Base-by-base conservation (phyloP, 2,797 vertebrate species). In the Margarornis squamiger region DNA sequence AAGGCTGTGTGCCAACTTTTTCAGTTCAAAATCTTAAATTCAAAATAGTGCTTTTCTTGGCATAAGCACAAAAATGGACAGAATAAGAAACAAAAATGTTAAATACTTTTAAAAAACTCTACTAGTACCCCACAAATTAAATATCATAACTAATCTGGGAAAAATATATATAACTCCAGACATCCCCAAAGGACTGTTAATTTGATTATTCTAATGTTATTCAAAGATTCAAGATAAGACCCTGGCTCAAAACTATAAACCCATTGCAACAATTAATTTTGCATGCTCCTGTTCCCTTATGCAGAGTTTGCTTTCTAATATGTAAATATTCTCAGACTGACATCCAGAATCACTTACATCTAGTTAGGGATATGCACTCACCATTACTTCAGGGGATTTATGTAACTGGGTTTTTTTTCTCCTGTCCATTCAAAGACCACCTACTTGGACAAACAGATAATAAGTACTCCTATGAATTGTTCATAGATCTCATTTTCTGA, bases 351-450 rank as follows among this genome's bases (percentile, higher is more conserved):
- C 29, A 67, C 12, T 83, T 74, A 63, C 21, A 67, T 5, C 12
- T 55, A 41, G 10, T 27, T 67, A 39, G 32, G 34, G 30, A n/a
- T 38, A 54, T 20, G 12, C 11, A 36, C 2, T 71, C 24, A 43
- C 29, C 30, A 30, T 32, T 41, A 23, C 45, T 77, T 71, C 10
- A 43, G 21, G 29, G 43, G 4, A 72, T 63, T 48, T 48, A 70
- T 34, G 23, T 23, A 82, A 18, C 4, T 27, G 0, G 0, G 2
- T 19, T 11, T 73, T 88, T 67, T 57, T 49, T 13, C 13, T 61
- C 21, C 32, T 41, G 26, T 36, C 20, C 11, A 12, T 72, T 9
- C 2, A 58, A 89, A 79, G n/a, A 74, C 22, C 12, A 39, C 10
- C 38, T 62, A 12, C 16, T 88, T 79, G 61, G 63, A 54, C 7